Conservation (phyloP, 2,888 invertebrate species). For the Mystacides longicornis region DNA sequence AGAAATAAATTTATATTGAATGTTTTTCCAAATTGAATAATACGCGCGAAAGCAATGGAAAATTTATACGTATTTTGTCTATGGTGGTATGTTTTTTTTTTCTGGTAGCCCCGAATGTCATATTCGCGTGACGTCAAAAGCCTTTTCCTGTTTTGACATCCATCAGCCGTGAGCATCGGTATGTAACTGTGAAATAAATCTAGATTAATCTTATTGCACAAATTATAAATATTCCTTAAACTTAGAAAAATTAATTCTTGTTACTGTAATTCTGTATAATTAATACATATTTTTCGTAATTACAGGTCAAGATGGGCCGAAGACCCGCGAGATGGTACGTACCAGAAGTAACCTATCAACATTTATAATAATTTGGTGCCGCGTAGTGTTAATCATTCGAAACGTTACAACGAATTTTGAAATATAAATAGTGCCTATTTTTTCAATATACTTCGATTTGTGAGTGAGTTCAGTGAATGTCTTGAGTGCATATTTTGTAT, state of each 20-base stretch:
- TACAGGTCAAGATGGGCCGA: conserved; percentile 82
- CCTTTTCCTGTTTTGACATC: conserved; percentile 21
- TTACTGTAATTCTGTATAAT: neutral
- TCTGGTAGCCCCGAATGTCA: neutral
- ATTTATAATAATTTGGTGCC: neutral
- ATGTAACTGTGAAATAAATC: conserved; percentile 26
- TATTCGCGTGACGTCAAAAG: neutral
- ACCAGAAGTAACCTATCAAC: conserved; percentile 16
- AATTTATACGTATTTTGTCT: too few relatives aligned
- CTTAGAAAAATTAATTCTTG: neutral
- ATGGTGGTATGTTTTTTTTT: neutral
- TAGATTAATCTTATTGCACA: neutral
- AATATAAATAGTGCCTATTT: too few relatives aligned
- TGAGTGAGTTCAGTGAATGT: too few relatives aligned
- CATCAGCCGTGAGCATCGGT: conserved; percentile 32
- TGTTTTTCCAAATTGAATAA: too few relatives aligned
- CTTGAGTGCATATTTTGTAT: too few relatives aligned
- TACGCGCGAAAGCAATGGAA: too few relatives aligned
- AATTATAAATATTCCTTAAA: too few relatives aligned
- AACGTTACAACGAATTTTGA: neutral
- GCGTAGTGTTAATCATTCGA: neutral
- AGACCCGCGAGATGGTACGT: conserved; percentile 96
- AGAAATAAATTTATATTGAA: too few relatives aligned
- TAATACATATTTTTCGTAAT: conserved; percentile 25
- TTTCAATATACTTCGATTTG: too few relatives aligned